Base-by-base conservation (phyloP, 2,797 vertebrate genomes). In the Chrosomus eos region DNA sequence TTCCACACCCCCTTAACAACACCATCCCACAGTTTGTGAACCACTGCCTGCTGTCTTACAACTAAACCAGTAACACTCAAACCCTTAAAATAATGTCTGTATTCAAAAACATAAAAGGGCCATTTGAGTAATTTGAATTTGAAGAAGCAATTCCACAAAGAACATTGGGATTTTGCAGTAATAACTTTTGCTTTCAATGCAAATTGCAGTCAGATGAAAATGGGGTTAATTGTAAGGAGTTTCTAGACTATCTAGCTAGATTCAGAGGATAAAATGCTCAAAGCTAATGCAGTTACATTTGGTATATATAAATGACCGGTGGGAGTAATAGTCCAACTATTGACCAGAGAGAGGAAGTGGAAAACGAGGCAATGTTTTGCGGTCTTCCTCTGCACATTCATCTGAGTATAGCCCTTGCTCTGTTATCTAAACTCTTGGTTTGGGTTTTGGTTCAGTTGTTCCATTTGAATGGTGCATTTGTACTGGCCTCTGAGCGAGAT, bases 381-480 rank as follows among this genome's bases (percentile, higher is more conserved):
- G 58, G 68, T 77, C 16, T 38, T n/a, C 38, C 76, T 53, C 67
- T 23, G 19, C 67, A 73, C 33, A 23, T 66, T 53, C 83, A 43
- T 78, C 53, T 66, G 33, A 64, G 43, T 51, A 33, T 38, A 68
- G 76, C 51, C 28, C 62, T 68, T 21, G 18, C 81, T 79, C 51
- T 76, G 36, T 82, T 78, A 83, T 86, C 84, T 64, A 84, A 87
- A 83, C 77, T 68, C 78, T 68, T 28, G 84, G 78, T 75, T 71
- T 38, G 16, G 87, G 79, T 73, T 87, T 87, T 82, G 84, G 78
- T 88, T 85, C 87, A 82, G 43, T 86, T 85, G 77, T 86, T 88
- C 81, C 74, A 84, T 88, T 83, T 90, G 86, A 90, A 90, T 88
- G 81, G 82, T 80, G 75, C 72, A 75, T 73, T 85, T 87, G 79